Evolutionary conservation across 2,113 vertebrate genomes (phyloP), one percentile per base, ranked within the genome.

Genomic region (Neofelis nebulosa): DNA sequence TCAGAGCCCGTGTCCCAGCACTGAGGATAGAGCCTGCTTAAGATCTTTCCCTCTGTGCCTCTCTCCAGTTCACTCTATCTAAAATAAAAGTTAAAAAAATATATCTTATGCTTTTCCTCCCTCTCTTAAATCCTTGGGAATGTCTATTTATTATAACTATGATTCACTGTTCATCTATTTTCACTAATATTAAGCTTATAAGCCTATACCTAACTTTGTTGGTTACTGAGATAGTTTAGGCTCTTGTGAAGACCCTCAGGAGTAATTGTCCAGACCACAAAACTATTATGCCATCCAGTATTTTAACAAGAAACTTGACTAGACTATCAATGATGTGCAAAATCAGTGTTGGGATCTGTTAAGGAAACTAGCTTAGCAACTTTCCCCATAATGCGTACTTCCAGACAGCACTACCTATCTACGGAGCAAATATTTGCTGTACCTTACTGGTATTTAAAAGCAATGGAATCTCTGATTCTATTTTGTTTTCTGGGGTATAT

Each of bases 401-500:
- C 80, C 61, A 84, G 82, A 79, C 31, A 95, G 68, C 19, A 93
- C 69, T 82, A 66, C 71, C 81, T 94, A 41, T 52, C 25, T 82
- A 80, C 66, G 19, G 61, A 97, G 86, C 23, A 95, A 96, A 86
- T 91, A 79, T 66, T 91, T 96, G 5, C 41, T 97, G 10, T 79
- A 65, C 15, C 10, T 93, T 91, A 83, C 41, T 94, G 57, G 11
- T 57, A 82, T 93, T 94, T 87, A 89, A 21, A 94, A 89, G 9
- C n/a, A 71, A 3, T 83, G 25, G 50, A 55, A 94, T 87, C 41
- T 97, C 48, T 45, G 27, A 89, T 93, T 96, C 25, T 12, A 48
- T 92, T 96, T 93, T 97, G 81, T 92, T 95, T 97, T 83, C 52
- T 80, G 10, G 31, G 45, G 18, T 84, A 68, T 31, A 79, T 74